phyloP scores from a whole-genome alignment of 2,888 invertebrate genomes.

The Neocrepidodera transversa region DNA sequence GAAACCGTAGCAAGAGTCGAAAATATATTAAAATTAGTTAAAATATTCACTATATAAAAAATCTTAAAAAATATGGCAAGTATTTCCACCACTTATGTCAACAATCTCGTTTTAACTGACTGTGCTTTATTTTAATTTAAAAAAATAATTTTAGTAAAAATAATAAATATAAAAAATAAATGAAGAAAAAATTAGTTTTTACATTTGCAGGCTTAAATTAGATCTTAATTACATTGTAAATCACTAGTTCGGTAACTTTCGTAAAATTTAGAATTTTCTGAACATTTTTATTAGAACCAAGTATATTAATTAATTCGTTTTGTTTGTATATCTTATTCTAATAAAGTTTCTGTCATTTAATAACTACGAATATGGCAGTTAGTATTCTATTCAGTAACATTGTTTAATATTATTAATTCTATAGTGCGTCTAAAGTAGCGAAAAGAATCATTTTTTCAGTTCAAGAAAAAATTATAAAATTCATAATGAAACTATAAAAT shows the following conservation, averaged over 20 bases:
- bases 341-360: background rate
- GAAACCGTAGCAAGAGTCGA: background rate
- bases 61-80: conserved; percentile 1
- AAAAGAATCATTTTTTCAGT: background rate
- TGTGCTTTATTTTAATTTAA: background rate
- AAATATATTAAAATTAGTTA: background rate
- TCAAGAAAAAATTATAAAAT: too few species aligned
- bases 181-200: background rate
- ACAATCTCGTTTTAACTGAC: too few species aligned
- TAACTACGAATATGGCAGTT: conserved; percentile 1
- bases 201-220: conserved; percentile 9
- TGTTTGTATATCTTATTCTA: too few species aligned
- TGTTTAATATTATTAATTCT: background rate
- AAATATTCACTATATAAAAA: background rate
- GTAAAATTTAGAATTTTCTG: conserved; percentile 36
- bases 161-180: background rate
- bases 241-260: conserved; percentile 41
- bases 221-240: conserved; percentile 7
- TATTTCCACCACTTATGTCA: too few species aligned
- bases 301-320: too few species aligned
- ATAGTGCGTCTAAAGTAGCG: background rate
- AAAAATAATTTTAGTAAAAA: background rate
- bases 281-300: conserved; percentile 14
- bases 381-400: background rate
- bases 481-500: too few species aligned